Evolutionary conservation across 2,888 invertebrate genomes (phyloP).

Genomic region (Epirrita christyi): DNA sequence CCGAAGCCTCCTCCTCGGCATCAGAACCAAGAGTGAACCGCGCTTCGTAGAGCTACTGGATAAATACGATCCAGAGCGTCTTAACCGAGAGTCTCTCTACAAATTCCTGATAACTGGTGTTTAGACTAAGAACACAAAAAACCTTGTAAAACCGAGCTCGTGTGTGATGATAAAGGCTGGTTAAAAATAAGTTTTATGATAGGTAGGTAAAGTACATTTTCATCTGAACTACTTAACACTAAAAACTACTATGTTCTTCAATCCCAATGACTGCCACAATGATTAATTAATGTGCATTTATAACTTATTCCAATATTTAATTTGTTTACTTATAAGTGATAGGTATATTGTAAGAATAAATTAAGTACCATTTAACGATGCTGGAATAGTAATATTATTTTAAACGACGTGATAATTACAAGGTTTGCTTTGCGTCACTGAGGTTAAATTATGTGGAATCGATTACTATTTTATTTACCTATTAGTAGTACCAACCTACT

Average conservation of each 20-base stretch:
- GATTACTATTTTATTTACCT: no score
- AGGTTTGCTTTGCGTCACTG: constrained; percentile 20
- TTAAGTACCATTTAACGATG: constrained; percentile 17
- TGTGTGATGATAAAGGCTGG: neutral
- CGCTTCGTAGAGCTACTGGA: constrained; percentile 87
- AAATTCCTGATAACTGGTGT: constrained; percentile 76
- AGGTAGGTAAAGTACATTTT: no score
- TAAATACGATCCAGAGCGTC: constrained; percentile 89
- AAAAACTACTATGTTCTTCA: constrained; percentile 31
- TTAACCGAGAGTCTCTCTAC: constrained; percentile 87
- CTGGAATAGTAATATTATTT: constrained; percentile 15
- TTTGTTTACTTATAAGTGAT: constrained; percentile 30
- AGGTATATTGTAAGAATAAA: constrained; percentile 21
- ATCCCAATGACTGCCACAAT: neutral
- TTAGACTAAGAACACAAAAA: constrained; percentile 50
- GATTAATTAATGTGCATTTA: constrained; percentile 42
- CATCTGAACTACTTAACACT: constrained; percentile 17
- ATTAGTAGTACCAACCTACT: no score
- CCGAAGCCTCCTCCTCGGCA: constrained; percentile 87
- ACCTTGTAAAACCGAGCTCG: no score
- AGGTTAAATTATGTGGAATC: constrained; percentile 28
- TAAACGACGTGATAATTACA: constrained; percentile 16
- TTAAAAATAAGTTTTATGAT: constrained; percentile 6
- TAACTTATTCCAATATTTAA: constrained; percentile 36
- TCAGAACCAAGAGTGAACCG: constrained; percentile 88